Conservation (phyloP, 2,888 invertebrate genomes). For the Portevinia maculata region DNA sequence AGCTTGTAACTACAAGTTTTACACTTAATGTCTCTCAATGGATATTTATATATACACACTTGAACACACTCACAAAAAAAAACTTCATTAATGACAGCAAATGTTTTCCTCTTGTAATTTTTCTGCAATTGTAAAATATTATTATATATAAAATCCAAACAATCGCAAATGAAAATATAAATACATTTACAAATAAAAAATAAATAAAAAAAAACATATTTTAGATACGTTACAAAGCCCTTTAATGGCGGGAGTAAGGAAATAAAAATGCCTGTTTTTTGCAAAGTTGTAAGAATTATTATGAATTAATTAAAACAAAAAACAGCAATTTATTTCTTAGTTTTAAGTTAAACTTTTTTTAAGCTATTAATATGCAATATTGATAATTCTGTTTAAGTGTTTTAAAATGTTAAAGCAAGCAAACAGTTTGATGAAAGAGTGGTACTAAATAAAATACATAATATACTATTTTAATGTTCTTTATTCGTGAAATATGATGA, state of each 20-base stretch:
- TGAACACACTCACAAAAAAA: slow-evolving; percentile 36
- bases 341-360: slow-evolving; percentile 37
- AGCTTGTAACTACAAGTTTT: slow-evolving; percentile 56
- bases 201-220: slow-evolving; percentile 53
- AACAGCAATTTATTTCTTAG: slow-evolving; percentile 48
- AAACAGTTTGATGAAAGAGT: slow-evolving; percentile 46
- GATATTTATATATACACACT: slow-evolving; percentile 49
- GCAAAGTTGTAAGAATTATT: slow-evolving; percentile 62
- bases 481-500: slow-evolving; percentile 58
- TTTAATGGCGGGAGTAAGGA: slow-evolving; percentile 68
- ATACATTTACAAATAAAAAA: slow-evolving; percentile 38
- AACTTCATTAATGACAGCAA: slow-evolving; percentile 33
- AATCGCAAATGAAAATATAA: slow-evolving; percentile 17
- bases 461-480: slow-evolving; percentile 54
- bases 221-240: slow-evolving; percentile 73
- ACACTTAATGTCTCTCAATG: slow-evolving; percentile 21
- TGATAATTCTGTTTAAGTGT: slow-evolving; percentile 9
- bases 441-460: slow-evolving; percentile 12
- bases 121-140: slow-evolving; percentile 73
- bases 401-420: slow-evolving; percentile 23
- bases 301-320: slow-evolving; percentile 32
- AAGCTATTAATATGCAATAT: slow-evolving; percentile 38
- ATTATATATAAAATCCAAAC: slow-evolving; percentile 42
- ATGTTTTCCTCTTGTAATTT: slow-evolving; percentile 64
- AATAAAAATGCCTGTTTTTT: slow-evolving; percentile 42